Base-by-base conservation (phyloP, 1,140 invertebrate species). In the Temnothorax nylanderi region DNA sequence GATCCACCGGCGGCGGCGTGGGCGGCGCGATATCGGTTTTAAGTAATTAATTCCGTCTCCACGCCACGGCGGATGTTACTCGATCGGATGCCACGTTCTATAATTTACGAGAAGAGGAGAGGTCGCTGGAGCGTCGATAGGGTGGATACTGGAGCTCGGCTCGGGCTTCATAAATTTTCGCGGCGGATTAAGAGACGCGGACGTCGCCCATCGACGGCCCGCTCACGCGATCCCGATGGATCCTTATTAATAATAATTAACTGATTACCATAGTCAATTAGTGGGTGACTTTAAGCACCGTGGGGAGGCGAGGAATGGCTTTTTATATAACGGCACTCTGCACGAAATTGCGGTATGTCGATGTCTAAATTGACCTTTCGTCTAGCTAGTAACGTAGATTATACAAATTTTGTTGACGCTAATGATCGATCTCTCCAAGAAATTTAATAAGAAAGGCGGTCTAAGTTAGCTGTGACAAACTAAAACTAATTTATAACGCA, bases 41-140 rank as follows among this genome's bases (percentile, higher is more conserved):
- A 89, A 89, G 88, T 89, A 89, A 89, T 89, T 89, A 89, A 89
- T 89, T 77, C 88, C 71, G 75, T 75, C 80, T 54, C 77, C 37
- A 34, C 56, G 56, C 80, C 58, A 62, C 37, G 60, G 76, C 51
- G 54, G 16, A 74, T 85, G 84, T 71, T 81, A 69, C 58, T 89
- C 88, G 88, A 89, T 88, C 81, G 62, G 51, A 82, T 67, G 82
- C 58, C 72, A 62, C 87, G 81, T 86, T 89, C 82, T 80, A 74
- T 82, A 82, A 82, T 82, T 82, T 82, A 82, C 67, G 80, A 74
- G 67, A 60, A 82, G 67, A 67, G 51, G 18, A 58, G 26, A 58
- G 80, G 26, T 54, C 67, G 51, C 16, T 26, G 18, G 37, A 81
- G 69, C 78, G 34, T 6, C 60, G 44, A 37, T 49, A n/a, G 51